Evolutionary conservation across 2,797 vertebrate genomes (phyloP).

Genomic region (Allobates femoralis): DNA sequence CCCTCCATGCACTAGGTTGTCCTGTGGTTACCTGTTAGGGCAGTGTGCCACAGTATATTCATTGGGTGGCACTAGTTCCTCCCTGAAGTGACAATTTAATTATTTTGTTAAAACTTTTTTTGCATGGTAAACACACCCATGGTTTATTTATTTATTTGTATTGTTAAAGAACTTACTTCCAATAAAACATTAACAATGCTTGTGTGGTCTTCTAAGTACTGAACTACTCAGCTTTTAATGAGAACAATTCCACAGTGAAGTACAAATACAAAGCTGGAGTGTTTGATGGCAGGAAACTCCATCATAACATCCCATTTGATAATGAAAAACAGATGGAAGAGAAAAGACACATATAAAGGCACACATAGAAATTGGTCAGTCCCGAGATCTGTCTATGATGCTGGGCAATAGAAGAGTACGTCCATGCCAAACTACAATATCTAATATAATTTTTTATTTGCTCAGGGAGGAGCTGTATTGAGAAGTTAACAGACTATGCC

Average conservation of each 20-base stretch:
- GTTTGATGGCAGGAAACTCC: constrained; percentile 42
- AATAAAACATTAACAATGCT: background rate
- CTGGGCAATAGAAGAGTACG: background rate
- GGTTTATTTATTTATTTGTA: background rate
- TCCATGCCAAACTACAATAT: background rate
- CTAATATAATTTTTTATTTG: background rate
- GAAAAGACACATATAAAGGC: background rate
- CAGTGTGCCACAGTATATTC: too few relatives aligned
- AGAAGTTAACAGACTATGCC: too few relatives aligned
- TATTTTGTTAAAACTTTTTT: background rate
- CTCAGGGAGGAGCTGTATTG: background rate
- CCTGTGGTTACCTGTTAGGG: too few relatives aligned
- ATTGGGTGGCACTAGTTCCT: too few relatives aligned
- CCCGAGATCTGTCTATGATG: background rate
- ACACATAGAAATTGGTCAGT: background rate
- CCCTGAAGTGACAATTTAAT: too few relatives aligned
- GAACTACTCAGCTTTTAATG: constrained; percentile 22
- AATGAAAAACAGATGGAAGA: constrained; percentile 32
- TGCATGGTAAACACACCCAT: background rate
- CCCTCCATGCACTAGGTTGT: too few relatives aligned
- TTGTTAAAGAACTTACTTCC: constrained; percentile 3
- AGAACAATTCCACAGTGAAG: constrained; percentile 8
- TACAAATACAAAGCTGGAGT: constrained; percentile 12
- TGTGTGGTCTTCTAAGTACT: constrained; percentile 21
- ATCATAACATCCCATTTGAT: constrained; percentile 37